Evolutionary conservation across 1,140 invertebrate genomes (phyloP).

Genomic region (Scaptodrosophila lebanonensis): DNA sequence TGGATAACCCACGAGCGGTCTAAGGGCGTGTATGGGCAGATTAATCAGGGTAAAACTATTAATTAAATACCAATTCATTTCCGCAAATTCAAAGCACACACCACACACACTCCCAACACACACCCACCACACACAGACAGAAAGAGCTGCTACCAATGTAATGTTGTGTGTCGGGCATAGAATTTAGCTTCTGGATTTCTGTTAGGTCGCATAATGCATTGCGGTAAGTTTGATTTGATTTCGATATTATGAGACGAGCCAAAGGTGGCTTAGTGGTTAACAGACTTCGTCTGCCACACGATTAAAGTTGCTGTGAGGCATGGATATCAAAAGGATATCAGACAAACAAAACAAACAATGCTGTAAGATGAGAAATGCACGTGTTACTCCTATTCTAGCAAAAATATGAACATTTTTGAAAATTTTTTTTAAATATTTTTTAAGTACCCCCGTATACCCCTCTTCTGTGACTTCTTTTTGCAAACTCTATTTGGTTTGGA

Average conservation of each 20-base stretch:
- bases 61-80: conserved; percentile 77
- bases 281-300: too few relatives aligned
- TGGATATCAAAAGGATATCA: too few relatives aligned
- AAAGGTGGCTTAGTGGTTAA: too few relatives aligned
- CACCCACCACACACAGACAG: conserved; percentile 16
- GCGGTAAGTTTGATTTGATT: conserved; percentile 56
- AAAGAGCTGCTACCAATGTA: not conserved
- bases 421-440: too few relatives aligned
- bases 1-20: conserved; percentile 21
- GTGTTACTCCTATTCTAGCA: too few relatives aligned
- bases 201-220: conserved; percentile 25
- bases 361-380: too few relatives aligned
- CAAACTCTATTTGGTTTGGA: too few relatives aligned
- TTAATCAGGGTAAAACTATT: conserved; percentile 77
- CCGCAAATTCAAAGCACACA: conserved; percentile 72
- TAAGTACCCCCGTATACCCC: too few relatives aligned
- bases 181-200: conserved; percentile 33
- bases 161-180: conserved; percentile 28
- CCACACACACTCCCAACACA: conserved; percentile 15
- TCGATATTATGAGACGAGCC: conserved; percentile 18
- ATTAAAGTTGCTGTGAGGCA: too few relatives aligned
- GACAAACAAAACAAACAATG: too few relatives aligned
- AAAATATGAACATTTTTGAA: too few relatives aligned
- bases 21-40: conserved; percentile 56
- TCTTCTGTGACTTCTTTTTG: too few relatives aligned